These are phyloP conservation scores for Drosophila falleni DNA, from an alignment of 2,888 invertebrate genomes.

Conservation along the genomic window DNA sequence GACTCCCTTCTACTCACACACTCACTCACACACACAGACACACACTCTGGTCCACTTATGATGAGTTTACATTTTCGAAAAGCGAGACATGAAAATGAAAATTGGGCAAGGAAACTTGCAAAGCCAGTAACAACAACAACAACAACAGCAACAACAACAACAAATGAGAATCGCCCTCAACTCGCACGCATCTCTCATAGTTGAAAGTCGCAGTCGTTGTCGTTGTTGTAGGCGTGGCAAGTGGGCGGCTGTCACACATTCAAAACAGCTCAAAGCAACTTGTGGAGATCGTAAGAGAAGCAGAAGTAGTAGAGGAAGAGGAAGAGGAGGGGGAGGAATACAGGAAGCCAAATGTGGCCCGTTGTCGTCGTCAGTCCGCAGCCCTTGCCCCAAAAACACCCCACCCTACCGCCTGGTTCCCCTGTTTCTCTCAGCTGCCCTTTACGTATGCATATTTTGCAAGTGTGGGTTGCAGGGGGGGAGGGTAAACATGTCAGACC, in stretches of 20 bases:
- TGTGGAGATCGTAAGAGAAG: background rate
- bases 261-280: slow-evolving; percentile 70
- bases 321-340: background rate
- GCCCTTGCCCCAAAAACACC: slow-evolving; percentile 13
- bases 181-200: slow-evolving; percentile 52
- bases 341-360: slow-evolving; percentile 80
- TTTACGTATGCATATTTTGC: slow-evolving; percentile 78
- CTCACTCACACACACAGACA: slow-evolving; percentile 4
- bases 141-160: slow-evolving; percentile 34
- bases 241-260: slow-evolving; percentile 76
- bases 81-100: slow-evolving; percentile 73
- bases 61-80: slow-evolving; percentile 79
- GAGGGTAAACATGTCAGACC: slow-evolving; percentile 31
- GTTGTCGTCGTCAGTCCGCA: slow-evolving; percentile 55
- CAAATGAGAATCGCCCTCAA: slow-evolving; percentile 52
- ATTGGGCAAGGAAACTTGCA: slow-evolving; percentile 74
- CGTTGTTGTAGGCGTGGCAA: slow-evolving; percentile 37
- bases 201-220: slow-evolving; percentile 28
- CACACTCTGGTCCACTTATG: slow-evolving; percentile 75
- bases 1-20: background rate
- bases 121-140: slow-evolving; percentile 37
- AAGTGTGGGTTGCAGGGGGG: slow-evolving; percentile 1
- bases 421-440: slow-evolving; percentile 59
- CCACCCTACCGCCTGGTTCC: background rate
- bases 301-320: background rate